Evolutionary conservation across 2,888 invertebrate species (phyloP).

Genomic region (Cotesia congregata): DNA sequence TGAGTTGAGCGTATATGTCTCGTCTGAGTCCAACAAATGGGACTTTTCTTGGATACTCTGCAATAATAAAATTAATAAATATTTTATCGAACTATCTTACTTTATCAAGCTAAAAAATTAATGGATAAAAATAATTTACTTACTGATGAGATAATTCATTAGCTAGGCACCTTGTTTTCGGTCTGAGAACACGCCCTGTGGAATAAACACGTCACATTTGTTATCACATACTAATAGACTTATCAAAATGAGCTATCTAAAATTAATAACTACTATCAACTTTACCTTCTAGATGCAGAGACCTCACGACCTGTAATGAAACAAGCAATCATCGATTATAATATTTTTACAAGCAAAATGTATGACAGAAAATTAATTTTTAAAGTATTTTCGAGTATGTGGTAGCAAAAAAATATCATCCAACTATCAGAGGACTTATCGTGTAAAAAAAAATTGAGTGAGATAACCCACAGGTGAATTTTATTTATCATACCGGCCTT

Average conservation of each 20-base stretch:
- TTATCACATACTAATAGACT: slow-evolving; percentile 2
- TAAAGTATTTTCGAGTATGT: neutral
- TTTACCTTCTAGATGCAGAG: slow-evolving; percentile 58
- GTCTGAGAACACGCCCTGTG: slow-evolving; percentile 60
- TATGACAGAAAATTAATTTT: neutral
- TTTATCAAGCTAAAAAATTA: neutral
- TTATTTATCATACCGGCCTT: slow-evolving; percentile 19
- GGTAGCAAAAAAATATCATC: neutral
- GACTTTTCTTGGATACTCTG: slow-evolving; percentile 51
- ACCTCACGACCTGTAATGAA: slow-evolving; percentile 59
- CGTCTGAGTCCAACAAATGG: slow-evolving; percentile 58
- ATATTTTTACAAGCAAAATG: neutral
- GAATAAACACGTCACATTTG: slow-evolving; percentile 37
- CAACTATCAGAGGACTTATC: slow-evolving; percentile 11
- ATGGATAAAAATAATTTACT: slow-evolving; percentile 48
- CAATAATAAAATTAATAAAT: slow-evolving; percentile 28
- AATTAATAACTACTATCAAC: slow-evolving; percentile 20
- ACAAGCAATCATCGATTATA: slow-evolving; percentile 41
- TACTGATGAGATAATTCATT: slow-evolving; percentile 54
- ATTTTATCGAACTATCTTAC: neutral
- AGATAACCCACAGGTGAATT: slow-evolving; percentile 18
- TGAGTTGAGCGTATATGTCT: slow-evolving; percentile 62
- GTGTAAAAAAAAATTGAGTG: slow-evolving; percentile 14
- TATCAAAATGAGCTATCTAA: slow-evolving; percentile 47
- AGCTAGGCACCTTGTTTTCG: slow-evolving; percentile 56